A percentile compares a stretch with the other conserved stretches of the same genome.
Evolutionary conservation across 2,797 vertebrate species (phyloP).

Genomic region (Hozukius guyotensis): DNA sequence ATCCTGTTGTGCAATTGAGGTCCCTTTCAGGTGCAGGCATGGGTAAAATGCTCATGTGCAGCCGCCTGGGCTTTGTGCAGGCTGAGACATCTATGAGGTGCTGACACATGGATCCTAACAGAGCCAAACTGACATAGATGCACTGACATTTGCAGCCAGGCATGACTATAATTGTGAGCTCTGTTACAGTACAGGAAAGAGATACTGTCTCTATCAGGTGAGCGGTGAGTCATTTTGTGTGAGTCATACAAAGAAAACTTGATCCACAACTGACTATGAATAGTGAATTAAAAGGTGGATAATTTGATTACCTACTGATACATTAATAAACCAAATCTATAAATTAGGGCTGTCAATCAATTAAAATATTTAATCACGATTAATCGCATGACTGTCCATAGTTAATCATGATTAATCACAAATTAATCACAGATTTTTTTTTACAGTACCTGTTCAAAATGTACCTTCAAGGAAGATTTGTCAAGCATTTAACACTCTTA

Average conservation of each 20-base stretch:
- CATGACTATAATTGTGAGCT: slow-evolving; percentile 72
- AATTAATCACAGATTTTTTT: too few relatives aligned
- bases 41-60: slow-evolving; percentile 70
- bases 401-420: too few relatives aligned
- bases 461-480: too few relatives aligned
- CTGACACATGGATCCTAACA: slow-evolving; percentile 72
- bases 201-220: slow-evolving; percentile 43
- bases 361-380: neutral
- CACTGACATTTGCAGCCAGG: slow-evolving; percentile 74
- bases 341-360: neutral
- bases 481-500: too few relatives aligned
- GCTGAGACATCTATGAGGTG: slow-evolving; percentile 73
- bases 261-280: slow-evolving; percentile 28
- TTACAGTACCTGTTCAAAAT: too few relatives aligned
- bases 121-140: slow-evolving; percentile 67
- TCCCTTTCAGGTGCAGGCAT: slow-evolving; percentile 81
- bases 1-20: slow-evolving; percentile 71
- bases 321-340: neutral
- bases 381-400: too few relatives aligned
- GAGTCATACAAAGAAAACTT: slow-evolving; percentile 47
- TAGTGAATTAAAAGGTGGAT: neutral
- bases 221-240: slow-evolving; percentile 36
- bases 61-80: slow-evolving; percentile 50
- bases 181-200: slow-evolving; percentile 36
- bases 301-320: neutral